Conservation (phyloP, 2,113 vertebrate genomes). For the Leucosticte australis region DNA sequence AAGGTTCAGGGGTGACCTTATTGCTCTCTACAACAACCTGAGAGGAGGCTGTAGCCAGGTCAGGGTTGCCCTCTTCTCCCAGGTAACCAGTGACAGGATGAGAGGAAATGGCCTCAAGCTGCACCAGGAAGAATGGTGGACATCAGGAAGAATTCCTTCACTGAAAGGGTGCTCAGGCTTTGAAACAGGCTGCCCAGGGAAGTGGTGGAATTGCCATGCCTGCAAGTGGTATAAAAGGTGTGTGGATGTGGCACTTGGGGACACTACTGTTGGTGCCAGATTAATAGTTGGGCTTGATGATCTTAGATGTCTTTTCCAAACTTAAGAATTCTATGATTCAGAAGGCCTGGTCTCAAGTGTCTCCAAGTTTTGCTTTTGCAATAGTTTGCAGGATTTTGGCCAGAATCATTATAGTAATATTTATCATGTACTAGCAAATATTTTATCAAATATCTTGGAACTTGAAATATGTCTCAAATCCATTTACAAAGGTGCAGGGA, state of each 20-base stretch:
- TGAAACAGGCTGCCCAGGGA: neutral
- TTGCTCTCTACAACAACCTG: neutral
- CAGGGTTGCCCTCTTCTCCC: neutral
- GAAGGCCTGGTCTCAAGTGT: neutral
- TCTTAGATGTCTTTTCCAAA: neutral
- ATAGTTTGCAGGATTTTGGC: neutral
- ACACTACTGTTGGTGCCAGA: neutral
- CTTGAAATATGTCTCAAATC: slow-evolving; percentile 46
- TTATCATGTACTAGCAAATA: slow-evolving; percentile 26
- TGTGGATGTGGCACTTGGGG: neutral
- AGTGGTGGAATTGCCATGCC: neutral
- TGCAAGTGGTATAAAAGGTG: too few relatives aligned
- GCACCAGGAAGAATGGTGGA: neutral
- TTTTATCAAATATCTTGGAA: slow-evolving; percentile 45
- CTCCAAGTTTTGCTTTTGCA: neutral
- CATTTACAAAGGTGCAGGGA: slow-evolving; percentile 1
- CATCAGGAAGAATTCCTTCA: neutral
- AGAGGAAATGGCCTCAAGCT: neutral
- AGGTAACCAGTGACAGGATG: neutral
- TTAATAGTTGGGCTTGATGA: neutral
- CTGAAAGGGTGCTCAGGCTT: neutral
- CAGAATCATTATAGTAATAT: neutral
- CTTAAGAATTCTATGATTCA: neutral
- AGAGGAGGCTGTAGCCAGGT: neutral
- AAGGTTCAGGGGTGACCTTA: neutral